Evolutionary conservation across 92 coral and sea anemone genomes (phyloP).

Genomic region (Muricea muricata): DNA sequence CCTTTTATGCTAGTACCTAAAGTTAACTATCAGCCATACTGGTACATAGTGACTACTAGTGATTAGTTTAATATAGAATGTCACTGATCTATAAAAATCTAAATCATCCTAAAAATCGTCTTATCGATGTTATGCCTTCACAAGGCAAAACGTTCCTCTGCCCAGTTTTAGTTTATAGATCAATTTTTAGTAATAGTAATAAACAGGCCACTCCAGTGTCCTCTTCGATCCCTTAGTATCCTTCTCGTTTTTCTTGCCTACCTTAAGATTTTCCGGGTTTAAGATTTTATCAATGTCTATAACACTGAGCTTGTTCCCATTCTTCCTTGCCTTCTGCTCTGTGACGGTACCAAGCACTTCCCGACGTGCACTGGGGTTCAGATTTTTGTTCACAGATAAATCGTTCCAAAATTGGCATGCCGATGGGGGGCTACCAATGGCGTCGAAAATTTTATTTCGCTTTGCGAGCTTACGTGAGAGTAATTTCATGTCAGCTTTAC

Average conservation of each 20-base stretch:
- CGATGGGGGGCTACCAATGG: conserved; percentile 25
- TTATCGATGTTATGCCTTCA: too few relatives aligned
- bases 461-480: neutral
- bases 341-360: neutral
- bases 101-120: too few relatives aligned
- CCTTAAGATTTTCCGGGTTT: conserved; percentile 20
- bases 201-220: conserved; percentile 1
- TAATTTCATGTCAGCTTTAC: conserved; percentile 12
- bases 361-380: conserved; percentile 31
- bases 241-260: neutral
- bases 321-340: neutral
- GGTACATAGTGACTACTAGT: too few relatives aligned
- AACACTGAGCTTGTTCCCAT: conserved; percentile 35
- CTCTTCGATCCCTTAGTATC: neutral
- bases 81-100: too few relatives aligned
- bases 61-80: too few relatives aligned
- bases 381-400: conserved; percentile 24
- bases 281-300: conserved; percentile 42
- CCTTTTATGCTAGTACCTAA: too few relatives aligned
- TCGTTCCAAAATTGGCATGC: conserved; percentile 47
- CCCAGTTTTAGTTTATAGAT: neutral
- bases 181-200: conserved; percentile 7
- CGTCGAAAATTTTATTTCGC: neutral
- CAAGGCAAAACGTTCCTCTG: neutral
- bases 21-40: too few relatives aligned